Conservation (phyloP, 2,797 vertebrate species). For the Numenius phaeopus region DNA sequence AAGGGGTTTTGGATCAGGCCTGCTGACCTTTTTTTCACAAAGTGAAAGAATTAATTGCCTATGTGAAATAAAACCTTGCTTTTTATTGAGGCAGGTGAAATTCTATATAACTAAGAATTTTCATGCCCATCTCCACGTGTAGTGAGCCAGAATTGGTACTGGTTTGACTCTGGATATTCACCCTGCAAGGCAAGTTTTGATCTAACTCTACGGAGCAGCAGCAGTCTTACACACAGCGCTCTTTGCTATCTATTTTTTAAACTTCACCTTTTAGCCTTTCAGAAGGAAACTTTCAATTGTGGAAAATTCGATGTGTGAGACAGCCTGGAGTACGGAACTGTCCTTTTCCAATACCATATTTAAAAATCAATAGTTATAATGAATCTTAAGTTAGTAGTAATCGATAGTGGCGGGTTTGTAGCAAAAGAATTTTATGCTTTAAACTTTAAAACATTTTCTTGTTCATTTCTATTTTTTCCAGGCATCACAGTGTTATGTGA, state of each 20-base stretch:
- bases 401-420: not conserved
- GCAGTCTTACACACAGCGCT: not conserved
- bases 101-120: not conserved
- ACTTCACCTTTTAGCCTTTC: not conserved
- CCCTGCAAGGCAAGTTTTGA: not conserved
- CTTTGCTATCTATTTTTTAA: not conserved
- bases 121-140: not conserved
- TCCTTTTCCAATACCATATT: not conserved
- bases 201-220: not conserved
- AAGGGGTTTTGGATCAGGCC: not conserved
- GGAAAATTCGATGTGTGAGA: not conserved
- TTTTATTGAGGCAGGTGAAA: not conserved
- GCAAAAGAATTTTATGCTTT: not conserved
- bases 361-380: not conserved
- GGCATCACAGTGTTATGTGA: not conserved
- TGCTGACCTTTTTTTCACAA: not conserved
- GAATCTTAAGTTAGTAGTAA: not conserved
- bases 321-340: not conserved
- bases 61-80: not conserved
- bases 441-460: not conserved
- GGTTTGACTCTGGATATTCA: not conserved
- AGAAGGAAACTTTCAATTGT: not conserved
- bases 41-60: not conserved
- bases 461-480: not conserved
- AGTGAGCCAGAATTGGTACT: not conserved